Percentiles rank a stretch among this genome's conserved stretches.
These are phyloP conservation scores for Pitta sordida DNA, from an alignment of 2,113 vertebrate species.

Conservation along the genomic window DNA sequence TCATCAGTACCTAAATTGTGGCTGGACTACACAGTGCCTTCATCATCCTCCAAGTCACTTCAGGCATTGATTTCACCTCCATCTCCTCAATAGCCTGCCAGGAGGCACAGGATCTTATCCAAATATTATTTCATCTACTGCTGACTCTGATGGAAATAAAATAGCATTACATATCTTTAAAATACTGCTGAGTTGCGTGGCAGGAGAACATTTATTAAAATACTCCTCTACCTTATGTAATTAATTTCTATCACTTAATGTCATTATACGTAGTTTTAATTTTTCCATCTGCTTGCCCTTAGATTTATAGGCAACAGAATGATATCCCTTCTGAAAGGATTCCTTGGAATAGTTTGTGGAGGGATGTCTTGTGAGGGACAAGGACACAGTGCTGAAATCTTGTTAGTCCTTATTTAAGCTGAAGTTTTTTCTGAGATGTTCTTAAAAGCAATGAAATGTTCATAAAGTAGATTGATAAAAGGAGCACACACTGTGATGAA, in stretches of 20 bases:
- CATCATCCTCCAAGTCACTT: background rate
- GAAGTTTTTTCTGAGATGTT: background rate
- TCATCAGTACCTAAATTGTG: background rate
- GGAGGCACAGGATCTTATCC: background rate
- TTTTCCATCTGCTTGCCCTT: background rate
- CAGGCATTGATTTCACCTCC: background rate
- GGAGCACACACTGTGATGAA: background rate
- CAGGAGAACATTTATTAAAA: background rate
- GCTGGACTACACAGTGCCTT: background rate
- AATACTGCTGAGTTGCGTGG: background rate
- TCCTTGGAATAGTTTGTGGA: background rate
- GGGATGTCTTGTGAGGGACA: background rate
- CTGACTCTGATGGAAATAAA: background rate
- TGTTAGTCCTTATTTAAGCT: background rate
- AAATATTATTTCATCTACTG: background rate
- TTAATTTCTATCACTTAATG: background rate
- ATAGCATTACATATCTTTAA: background rate
- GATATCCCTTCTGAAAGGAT: background rate
- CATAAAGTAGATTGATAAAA: background rate
- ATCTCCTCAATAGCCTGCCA: background rate
- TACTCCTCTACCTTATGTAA: background rate
- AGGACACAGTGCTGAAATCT: background rate
- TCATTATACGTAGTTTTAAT: background rate
- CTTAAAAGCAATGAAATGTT: background rate
- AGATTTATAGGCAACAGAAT: background rate